phyloP scores from a whole-genome alignment of 1,140 invertebrate genomes.

The Pseudachorutes palmiensis region DNA sequence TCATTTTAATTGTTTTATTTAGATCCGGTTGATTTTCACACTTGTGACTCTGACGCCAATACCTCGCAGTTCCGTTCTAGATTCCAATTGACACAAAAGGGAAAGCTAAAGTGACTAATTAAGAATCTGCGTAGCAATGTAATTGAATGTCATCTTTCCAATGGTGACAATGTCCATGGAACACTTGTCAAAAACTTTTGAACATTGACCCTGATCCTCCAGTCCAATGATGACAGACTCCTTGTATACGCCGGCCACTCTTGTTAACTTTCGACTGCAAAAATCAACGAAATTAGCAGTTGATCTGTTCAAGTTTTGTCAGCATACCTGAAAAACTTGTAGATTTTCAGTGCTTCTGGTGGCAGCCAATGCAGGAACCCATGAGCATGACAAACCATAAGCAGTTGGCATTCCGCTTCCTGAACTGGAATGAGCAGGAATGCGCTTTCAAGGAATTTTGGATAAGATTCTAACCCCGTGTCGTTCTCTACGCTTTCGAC shows the following conservation, averaged over 20 bases:
- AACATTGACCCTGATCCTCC: slow-evolving; percentile 27
- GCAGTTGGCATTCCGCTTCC: slow-evolving; percentile 25
- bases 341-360: slow-evolving; percentile 4
- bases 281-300: not conserved
- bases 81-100: not conserved
- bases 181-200: slow-evolving; percentile 19
- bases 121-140: not conserved
- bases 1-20: not conserved
- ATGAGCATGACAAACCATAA: slow-evolving; percentile 36
- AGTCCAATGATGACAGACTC: slow-evolving; percentile 24
- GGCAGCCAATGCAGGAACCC: slow-evolving; percentile 31
- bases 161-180: slow-evolving; percentile 19
- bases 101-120: not conserved
- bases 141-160: slow-evolving; percentile 5
- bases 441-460: slow-evolving; percentile 25
- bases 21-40: not conserved
- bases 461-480: not conserved
- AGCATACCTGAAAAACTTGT: slow-evolving; percentile 31
- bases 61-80: not conserved
- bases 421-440: slow-evolving; percentile 30
- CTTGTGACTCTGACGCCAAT: not conserved
- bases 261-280: slow-evolving; percentile 8
- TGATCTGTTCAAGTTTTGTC: not conserved
- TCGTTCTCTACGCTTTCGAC: not conserved
- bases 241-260: slow-evolving; percentile 18